Conservation (phyloP, 2,113 vertebrate genomes). For the Oreotrochilus melanogaster region DNA sequence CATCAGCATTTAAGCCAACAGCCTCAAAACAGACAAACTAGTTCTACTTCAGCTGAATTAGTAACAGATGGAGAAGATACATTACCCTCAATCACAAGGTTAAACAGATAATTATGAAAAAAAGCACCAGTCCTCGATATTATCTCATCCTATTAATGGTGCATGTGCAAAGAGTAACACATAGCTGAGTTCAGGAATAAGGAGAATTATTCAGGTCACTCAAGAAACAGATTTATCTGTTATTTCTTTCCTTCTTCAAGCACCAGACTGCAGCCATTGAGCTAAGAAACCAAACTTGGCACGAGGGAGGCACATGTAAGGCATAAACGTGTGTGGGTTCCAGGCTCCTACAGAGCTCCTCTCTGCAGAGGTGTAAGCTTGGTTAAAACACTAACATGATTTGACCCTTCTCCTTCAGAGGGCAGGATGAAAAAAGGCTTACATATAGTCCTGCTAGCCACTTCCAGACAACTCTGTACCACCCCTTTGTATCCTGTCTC, state of each 20-base stretch:
- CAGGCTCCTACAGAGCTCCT: not conserved
- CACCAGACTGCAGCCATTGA: not conserved
- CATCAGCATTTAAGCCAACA: not conserved
- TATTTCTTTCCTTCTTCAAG: not conserved
- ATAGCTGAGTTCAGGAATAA: not conserved
- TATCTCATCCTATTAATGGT: conserved; percentile 30
- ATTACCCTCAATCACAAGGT: conserved; percentile 50
- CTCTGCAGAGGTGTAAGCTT: not conserved
- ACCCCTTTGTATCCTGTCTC: not conserved
- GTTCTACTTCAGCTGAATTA: conserved; percentile 19
- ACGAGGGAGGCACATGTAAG: not conserved
- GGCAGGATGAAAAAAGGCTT: not conserved
- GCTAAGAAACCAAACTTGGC: not conserved
- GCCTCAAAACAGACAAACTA: conserved; percentile 26
- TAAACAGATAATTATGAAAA: conserved; percentile 47
- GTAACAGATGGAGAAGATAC: conserved; percentile 58
- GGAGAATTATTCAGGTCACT: conserved; percentile 19
- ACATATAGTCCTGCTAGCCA: not conserved
- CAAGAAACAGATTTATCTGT: not conserved
- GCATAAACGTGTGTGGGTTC: not conserved
- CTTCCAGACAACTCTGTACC: not conserved
- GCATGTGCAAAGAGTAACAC: not conserved
- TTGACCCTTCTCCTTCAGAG: not conserved
- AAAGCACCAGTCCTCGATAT: not conserved
- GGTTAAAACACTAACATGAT: not conserved